A percentile compares a stretch with the other conserved stretches of the same genome.
phyloP scores from a whole-genome alignment of 2,797 vertebrate species.

The Myotis vivesi region DNA sequence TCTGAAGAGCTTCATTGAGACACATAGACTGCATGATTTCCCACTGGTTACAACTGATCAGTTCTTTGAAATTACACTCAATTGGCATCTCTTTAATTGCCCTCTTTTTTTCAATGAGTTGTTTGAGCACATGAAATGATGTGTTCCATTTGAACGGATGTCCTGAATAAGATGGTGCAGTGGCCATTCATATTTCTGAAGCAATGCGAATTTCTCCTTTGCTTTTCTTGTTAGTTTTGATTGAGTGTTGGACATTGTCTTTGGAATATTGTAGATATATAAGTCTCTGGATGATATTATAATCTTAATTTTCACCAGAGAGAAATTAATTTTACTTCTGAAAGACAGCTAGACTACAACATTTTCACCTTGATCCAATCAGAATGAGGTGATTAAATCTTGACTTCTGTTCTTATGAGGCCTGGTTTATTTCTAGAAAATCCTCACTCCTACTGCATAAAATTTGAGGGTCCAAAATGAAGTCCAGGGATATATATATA shows the following conservation, averaged over 20 bases:
- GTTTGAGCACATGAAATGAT: conserved; percentile 95
- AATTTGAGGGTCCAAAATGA: not conserved
- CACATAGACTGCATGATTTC: conserved; percentile 98
- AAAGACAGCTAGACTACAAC: not conserved
- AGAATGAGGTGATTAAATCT: not conserved
- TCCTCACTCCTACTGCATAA: not conserved
- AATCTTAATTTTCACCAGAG: not conserved
- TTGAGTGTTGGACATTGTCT: not conserved
- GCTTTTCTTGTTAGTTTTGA: conserved; percentile 76
- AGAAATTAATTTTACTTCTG: conserved; percentile 5
- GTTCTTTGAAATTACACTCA: conserved; percentile 96
- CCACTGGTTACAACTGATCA: conserved; percentile 98
- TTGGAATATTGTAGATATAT: not conserved
- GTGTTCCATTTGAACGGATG: conserved; percentile 95
- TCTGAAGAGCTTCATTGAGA: conserved; percentile 94
- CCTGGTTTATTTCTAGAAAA: not conserved
- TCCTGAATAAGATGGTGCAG: conserved; percentile 95
- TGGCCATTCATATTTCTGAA: conserved; percentile 92
- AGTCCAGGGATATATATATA: not conserved
- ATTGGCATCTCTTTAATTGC: conserved; percentile 95
- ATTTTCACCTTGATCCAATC: not conserved
- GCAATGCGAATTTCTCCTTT: conserved; percentile 92
- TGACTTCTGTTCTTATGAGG: not conserved
- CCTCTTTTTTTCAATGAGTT: conserved; percentile 95
- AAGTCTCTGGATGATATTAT: conserved; percentile 14